Percentiles rank a stretch among this genome's conserved stretches.
Conservation (phyloP, 2,888 invertebrate species). For the Chironomus tentans region DNA sequence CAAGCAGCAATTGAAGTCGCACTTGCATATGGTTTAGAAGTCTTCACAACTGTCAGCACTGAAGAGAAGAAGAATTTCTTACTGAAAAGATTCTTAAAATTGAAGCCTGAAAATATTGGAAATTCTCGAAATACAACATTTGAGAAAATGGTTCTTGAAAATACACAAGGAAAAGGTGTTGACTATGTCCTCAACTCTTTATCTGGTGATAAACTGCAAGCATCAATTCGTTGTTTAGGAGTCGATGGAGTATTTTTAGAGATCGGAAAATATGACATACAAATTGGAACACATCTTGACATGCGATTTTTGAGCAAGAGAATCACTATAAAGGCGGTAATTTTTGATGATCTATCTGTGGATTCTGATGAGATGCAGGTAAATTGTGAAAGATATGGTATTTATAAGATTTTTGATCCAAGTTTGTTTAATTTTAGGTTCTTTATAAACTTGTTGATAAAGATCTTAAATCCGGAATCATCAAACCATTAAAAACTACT, state of each 20-base stretch:
- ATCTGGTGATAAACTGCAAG: slow-evolving; percentile 71
- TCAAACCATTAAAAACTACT: slow-evolving; percentile 58
- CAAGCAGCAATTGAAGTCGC: slow-evolving; percentile 60
- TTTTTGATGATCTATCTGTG: slow-evolving; percentile 56
- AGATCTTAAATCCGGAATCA: slow-evolving; percentile 55
- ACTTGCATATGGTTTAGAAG: slow-evolving; percentile 48
- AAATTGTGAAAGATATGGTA: neutral
- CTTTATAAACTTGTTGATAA: slow-evolving; percentile 46
- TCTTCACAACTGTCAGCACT: slow-evolving; percentile 56
- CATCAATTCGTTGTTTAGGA: slow-evolving; percentile 47
- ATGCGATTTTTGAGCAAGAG: slow-evolving; percentile 47
- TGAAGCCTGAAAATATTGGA: slow-evolving; percentile 54
- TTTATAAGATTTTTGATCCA: too few species aligned
- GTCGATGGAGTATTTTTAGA: slow-evolving; percentile 61
- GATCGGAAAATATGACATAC: slow-evolving; percentile 69
- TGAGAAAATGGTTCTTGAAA: slow-evolving; percentile 64
- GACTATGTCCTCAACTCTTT: slow-evolving; percentile 78
- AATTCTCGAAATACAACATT: slow-evolving; percentile 73
- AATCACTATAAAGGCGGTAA: slow-evolving; percentile 59
- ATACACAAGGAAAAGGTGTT: slow-evolving; percentile 72
- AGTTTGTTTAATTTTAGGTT: neutral
- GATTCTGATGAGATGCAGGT: slow-evolving; percentile 45
- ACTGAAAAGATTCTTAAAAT: slow-evolving; percentile 38
- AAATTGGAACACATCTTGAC: slow-evolving; percentile 53
- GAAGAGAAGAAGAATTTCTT: slow-evolving; percentile 50